Percentiles rank a stretch among this genome's conserved stretches.
phyloP scores from a whole-genome alignment of 2,797 vertebrate species.

The Sebastiscus tertius region DNA sequence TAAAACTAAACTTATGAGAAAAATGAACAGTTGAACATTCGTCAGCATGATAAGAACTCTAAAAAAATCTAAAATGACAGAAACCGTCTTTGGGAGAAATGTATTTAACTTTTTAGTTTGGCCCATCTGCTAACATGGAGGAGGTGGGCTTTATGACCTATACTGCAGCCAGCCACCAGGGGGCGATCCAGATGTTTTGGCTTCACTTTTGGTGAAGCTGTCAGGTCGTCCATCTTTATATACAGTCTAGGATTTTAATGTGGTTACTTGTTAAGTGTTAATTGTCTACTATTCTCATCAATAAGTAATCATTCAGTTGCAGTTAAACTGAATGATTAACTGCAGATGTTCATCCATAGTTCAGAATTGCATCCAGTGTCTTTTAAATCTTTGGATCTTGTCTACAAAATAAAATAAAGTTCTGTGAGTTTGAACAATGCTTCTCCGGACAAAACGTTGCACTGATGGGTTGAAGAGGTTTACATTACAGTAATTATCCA shows the following conservation, averaged over 20 bases:
- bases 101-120: too few relatives aligned
- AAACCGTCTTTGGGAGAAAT: too few relatives aligned
- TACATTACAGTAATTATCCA: neutral
- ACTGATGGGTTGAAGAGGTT: neutral
- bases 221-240: too few relatives aligned
- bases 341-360: neutral
- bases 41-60: neutral
- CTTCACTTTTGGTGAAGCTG: too few relatives aligned
- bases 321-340: too few relatives aligned
- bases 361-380: neutral
- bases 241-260: neutral
- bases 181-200: too few relatives aligned
- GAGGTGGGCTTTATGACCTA: too few relatives aligned
- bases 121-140: too few relatives aligned
- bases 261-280: neutral
- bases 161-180: too few relatives aligned
- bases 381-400: neutral
- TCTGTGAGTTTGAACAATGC: neutral
- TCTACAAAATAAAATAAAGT: neutral
- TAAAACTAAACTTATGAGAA: neutral
- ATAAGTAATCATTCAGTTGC: neutral
- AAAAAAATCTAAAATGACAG: too few relatives aligned
- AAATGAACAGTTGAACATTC: neutral
- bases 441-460: neutral
- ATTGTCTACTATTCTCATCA: neutral